Base-by-base conservation (phyloP, 2,888 invertebrate genomes). In the Leptinotarsa tumamoca region DNA sequence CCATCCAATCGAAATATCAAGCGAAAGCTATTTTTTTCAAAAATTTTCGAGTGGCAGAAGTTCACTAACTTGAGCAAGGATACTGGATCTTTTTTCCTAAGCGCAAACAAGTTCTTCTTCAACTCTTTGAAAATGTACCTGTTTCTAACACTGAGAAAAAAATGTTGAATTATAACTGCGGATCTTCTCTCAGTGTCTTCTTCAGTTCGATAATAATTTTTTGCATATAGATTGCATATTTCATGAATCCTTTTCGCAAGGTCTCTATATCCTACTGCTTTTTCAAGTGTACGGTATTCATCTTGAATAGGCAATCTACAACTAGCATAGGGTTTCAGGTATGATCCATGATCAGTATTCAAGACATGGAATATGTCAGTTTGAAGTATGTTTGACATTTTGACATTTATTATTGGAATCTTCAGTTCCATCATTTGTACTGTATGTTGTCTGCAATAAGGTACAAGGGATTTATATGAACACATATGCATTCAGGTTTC, bases 1-100 rank as follows among this genome's bases (percentile, higher is more conserved):
- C 86, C 86, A n/a, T 80, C 81, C 23, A 86, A 79, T 23, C 83
- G 80, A 75, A 85, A 83, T 67, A 84, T 73, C 10, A 86, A 67
- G 33, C 73, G 73, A 67, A 79, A 77, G 21, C 81, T 80, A 27
- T 73, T 78, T 71, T 74, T 81, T 43, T 86, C 85, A 63, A 83
- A 85, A 61, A 84, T 67, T 68, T 79, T 71, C 0, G 82, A 80
- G 69, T 83, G 80, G 14, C 49, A 51, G 15, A 67, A 50, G 23
- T 78, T 80, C 23, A 77, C 78, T 51, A 75, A n/a, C 56, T 77
- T 77, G 78, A 84, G 75, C 21, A 81, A 49, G 14, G 71, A 78
- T 0, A 80, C 67, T 0, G 83, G 84, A 68, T 82, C 76, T 66
- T 77, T 80, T 54, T 61, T 74, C 21, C 74, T 66, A 17, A 83